phyloP scores from a whole-genome alignment of 2,888 invertebrate genomes.

The Trichogramma dendrolimi region DNA sequence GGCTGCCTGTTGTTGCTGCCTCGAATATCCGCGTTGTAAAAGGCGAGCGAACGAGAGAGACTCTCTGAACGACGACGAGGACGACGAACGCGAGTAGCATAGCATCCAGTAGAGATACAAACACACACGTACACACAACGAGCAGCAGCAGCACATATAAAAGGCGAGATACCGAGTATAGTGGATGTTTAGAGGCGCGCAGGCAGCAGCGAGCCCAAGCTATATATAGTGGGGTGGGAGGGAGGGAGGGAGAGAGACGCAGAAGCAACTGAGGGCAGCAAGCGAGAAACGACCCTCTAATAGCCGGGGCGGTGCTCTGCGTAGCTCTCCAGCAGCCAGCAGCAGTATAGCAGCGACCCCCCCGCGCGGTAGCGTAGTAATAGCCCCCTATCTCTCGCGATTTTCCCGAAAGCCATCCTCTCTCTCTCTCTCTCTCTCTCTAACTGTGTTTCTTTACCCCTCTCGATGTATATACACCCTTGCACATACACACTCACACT shows the following conservation, averaged over 20 bases:
- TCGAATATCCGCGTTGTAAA: no score
- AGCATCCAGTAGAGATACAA: no score
- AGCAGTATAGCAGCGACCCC: constrained; percentile 45
- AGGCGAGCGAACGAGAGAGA: no score
- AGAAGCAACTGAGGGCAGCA: constrained; percentile 23
- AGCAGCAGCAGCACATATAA: neutral
- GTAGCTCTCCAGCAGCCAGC: constrained; percentile 50
- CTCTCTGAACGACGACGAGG: no score
- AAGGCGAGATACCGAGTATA: neutral
- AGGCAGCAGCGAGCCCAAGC: neutral
- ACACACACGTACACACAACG: no score
- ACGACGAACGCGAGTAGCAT: no score
- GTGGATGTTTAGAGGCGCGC: neutral
- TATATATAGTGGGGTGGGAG: neutral
- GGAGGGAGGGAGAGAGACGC: neutral
- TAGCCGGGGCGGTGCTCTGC: constrained; percentile 52
- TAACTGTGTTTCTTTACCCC: neutral
- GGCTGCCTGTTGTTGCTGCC: no score
- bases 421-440: constrained; percentile 17
- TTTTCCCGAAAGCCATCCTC: constrained; percentile 16
- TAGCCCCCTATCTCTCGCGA: constrained; percentile 33
- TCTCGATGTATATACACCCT: no score
- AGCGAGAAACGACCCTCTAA: constrained; percentile 51
- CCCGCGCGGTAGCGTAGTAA: constrained; percentile 34
- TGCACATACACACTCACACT: no score